phyloP scores from a whole-genome alignment of 2,113 vertebrate species.

The Melanerpes aurifrons region DNA sequence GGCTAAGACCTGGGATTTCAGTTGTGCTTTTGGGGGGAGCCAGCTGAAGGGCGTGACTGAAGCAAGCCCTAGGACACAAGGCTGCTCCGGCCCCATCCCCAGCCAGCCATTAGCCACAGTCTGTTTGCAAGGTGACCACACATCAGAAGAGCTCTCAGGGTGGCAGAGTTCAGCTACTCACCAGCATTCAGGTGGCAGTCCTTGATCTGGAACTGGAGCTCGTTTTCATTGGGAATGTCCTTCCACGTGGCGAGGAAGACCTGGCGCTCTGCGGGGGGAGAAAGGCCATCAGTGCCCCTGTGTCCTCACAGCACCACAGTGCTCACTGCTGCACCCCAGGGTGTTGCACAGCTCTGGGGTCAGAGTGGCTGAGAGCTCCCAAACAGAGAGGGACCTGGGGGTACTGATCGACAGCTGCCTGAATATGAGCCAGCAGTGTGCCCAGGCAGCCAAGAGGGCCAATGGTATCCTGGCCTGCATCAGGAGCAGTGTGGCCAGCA shows the following conservation, averaged over 20 bases:
- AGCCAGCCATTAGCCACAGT: neutral
- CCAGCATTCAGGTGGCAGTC: conserved; percentile 97
- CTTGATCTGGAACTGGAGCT: conserved; percentile 99
- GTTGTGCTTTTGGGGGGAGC: neutral
- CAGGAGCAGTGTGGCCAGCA: too few relatives aligned
- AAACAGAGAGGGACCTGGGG: too few relatives aligned
- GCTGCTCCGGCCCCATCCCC: neutral
- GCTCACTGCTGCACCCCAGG: neutral
- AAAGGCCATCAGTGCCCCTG: neutral
- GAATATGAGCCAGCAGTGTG: too few relatives aligned
- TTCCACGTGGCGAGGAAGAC: conserved; percentile 99
- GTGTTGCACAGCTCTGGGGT: neutral
- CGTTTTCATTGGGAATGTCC: conserved; percentile 98
- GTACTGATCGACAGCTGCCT: too few relatives aligned
- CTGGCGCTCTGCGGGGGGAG: conserved; percentile 86
- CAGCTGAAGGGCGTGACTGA: neutral
- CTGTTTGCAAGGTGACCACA: neutral
- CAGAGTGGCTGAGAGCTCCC: too few relatives aligned
- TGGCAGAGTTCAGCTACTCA: conserved; percentile 62
- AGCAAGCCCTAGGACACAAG: neutral
- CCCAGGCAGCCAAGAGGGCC: too few relatives aligned
- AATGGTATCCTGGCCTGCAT: too few relatives aligned
- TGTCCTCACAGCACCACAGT: neutral
- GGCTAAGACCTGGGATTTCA: neutral
- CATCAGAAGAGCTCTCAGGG: neutral